A percentile compares a stretch with the other conserved stretches of the same genome.
Conservation (phyloP, 2,113 vertebrate genomes). For the Callaeas wilsoni region DNA sequence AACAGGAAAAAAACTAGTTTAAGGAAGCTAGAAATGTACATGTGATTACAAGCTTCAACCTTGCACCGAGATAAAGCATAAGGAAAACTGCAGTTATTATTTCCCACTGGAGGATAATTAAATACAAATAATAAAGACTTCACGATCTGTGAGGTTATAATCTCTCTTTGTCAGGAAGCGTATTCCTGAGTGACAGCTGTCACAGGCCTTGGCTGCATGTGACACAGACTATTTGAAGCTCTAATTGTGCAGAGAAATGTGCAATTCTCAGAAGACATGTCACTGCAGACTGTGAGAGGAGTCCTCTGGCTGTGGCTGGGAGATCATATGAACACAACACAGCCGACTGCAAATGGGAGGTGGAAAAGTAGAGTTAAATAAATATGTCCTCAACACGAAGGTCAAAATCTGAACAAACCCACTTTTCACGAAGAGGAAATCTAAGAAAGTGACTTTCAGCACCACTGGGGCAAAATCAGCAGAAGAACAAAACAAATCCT, state of each 20-base stretch:
- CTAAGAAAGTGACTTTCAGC: constrained; percentile 59
- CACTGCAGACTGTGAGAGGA: background rate
- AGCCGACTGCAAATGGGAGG: background rate
- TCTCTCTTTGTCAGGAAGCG: constrained; percentile 10
- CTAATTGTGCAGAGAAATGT: constrained; percentile 25
- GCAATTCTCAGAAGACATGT: constrained; percentile 1
- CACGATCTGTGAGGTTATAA: constrained; percentile 34
- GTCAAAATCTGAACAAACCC: constrained; percentile 23
- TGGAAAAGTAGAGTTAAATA: background rate
- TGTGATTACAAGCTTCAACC: constrained; percentile 18
- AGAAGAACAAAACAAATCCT: background rate
- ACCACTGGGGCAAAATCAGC: constrained; percentile 7
- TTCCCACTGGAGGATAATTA: constrained; percentile 62
- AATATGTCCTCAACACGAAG: constrained; percentile 10
- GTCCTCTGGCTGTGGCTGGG: background rate
- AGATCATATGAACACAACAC: background rate
- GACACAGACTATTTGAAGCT: constrained; percentile 10
- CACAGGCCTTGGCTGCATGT: constrained; percentile 23
- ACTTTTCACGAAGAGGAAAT: constrained; percentile 37
- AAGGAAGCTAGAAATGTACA: constrained; percentile 31
- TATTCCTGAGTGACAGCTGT: constrained; percentile 63
- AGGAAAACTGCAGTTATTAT: constrained; percentile 24
- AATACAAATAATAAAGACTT: constrained; percentile 61
- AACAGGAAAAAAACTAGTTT: background rate
- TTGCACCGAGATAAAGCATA: constrained; percentile 20